Evolutionary conservation across 2,797 vertebrate species (phyloP), one percentile per base, ranked within the genome.

Genomic region (Meriones psammophilus): DNA sequence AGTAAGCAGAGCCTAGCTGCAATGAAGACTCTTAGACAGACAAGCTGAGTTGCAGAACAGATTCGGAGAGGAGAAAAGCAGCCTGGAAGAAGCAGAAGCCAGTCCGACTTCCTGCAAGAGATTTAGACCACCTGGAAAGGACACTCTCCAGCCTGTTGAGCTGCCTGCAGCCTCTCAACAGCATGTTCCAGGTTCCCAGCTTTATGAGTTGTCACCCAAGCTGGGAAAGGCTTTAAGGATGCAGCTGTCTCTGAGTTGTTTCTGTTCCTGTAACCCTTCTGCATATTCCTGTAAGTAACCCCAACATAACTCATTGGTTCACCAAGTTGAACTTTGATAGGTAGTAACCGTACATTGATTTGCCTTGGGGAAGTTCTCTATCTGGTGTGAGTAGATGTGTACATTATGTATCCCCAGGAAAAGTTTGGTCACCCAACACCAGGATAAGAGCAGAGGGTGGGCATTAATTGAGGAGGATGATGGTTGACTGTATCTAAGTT

Each of bases 401-500:
- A 39, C 46, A 15, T 33, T 66, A 36, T 1, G 0, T 66, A 39
- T 84, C 26, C 81, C 10, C 17, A 33, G 62, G 5, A 64, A 46
- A 22, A 12, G 62, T 46, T 68, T 85, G 46, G 42, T 22, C 81
- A 68, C 39, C 30, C 39, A 33, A 50, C 39, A 92, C 54, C 0
- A 12, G 54, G 39, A 24, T 24, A 58, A 50, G 64, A 39, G 24
- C 36, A 78, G 36, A 68, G 26, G 18, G 24, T 88, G 74, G n/a
- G 17, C 83, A 54, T 95, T 81, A 12, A 15, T 20, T 26, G 39
- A 39, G 24, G 36, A 15, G 20, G 36, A 20, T 30, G 60, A 42
- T 46, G 81, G 60, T 66, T 26, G 42, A 66, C n/a, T 84, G 30
- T 33, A 20, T 79, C 88, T 96, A 30, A 42, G 22, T 94, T 91